Base-by-base conservation (phyloP, 2,113 vertebrate genomes). In the Paraplagusia blochii region DNA sequence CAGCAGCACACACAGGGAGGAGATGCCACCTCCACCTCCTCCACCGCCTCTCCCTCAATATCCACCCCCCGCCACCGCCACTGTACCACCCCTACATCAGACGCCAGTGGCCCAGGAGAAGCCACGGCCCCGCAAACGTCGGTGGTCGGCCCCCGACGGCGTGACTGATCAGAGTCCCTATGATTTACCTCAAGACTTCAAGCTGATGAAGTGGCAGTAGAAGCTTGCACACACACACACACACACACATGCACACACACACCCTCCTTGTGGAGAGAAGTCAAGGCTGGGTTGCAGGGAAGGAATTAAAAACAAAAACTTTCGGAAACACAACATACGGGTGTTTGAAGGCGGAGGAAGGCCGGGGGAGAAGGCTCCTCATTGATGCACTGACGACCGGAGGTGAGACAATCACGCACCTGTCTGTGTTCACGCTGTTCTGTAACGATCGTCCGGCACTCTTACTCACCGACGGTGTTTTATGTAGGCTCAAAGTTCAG, bases 101-200 rank as follows among this genome's bases (percentile, higher is more conserved):
- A 58, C 13, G 63, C 75, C 36, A 63, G 61, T 1, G 14, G 52
- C 59, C 10, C 70, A 60, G 73, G 82, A 76, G 65, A 66, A 59
- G 48, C 63, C 79, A 9, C 83, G 74, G 33, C 71, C 66, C 16
- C 87, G 90, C 46, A 92, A 91, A 42, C 80, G 91, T 52, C 91
- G 87, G 45, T 90, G 89, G 88, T 92, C 91, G 11, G 91, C 91
- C 46, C 90, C 90, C 0, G 90, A 90, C 62, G 55, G 78, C 8
- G 66, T 69, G 72, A 79, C 66, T 69, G 74, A 80, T 54, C 70
- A 85, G 68, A 75, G 80, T 62, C 82, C 79, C 69, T 53, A 73
- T 77, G 83, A 87, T 85, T 91, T 90, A 90, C 90, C 90, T 90
- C 90, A 90, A 69, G 84, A 82, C 81, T 88, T 76, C 36, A 92